These are phyloP conservation scores for Genyomyrus donnyi DNA, from an alignment of 2,113 vertebrate genomes.

Conservation along the genomic window DNA sequence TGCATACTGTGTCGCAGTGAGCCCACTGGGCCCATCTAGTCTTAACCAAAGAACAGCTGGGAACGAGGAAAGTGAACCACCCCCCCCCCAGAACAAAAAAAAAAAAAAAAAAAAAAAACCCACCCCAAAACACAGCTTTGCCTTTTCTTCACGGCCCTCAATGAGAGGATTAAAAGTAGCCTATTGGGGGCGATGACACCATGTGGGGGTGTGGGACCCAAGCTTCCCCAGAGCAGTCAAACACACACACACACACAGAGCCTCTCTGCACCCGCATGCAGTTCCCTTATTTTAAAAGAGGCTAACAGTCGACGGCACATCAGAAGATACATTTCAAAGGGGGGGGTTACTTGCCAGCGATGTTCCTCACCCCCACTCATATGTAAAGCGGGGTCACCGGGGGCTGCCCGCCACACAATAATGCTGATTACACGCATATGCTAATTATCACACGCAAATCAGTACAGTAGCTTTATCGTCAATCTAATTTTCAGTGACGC, in stretches of 20 bases:
- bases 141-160: slow-evolving; percentile 56
- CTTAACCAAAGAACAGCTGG: slow-evolving; percentile 3
- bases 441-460: slow-evolving; percentile 74
- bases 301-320: slow-evolving; percentile 27
- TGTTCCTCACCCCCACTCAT: slow-evolving; percentile 57
- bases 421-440: slow-evolving; percentile 77
- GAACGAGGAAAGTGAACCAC: not conserved
- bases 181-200: slow-evolving; percentile 42
- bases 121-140: not conserved
- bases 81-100: not conserved
- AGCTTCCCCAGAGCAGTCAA: not conserved
- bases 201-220: not conserved
- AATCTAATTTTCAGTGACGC: slow-evolving; percentile 53
- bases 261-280: slow-evolving; percentile 15
- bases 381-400: slow-evolving; percentile 70
- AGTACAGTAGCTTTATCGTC: slow-evolving; percentile 69
- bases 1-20: not conserved
- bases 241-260: slow-evolving; percentile 11
- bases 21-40: not conserved
- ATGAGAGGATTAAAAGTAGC: slow-evolving; percentile 66
- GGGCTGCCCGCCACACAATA: slow-evolving; percentile 66
- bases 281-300: slow-evolving; percentile 24
- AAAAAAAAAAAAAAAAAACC: not conserved
- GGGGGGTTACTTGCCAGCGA: slow-evolving; percentile 48
- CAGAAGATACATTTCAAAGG: slow-evolving; percentile 41